Base-by-base conservation (phyloP, 2,113 vertebrate species). In the Pycnonotus jocosus region DNA sequence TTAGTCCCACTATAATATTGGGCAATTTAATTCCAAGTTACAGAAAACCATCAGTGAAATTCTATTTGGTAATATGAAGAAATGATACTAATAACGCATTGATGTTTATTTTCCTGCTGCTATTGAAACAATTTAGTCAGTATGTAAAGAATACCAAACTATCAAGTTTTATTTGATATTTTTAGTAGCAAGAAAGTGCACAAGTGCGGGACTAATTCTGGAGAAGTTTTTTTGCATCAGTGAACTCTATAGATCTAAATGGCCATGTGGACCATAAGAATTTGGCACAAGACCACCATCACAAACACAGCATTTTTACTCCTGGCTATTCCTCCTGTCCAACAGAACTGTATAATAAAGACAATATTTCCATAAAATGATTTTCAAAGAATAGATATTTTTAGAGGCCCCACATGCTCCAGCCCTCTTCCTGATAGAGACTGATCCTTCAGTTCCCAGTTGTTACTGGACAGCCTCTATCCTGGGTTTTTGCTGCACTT, bases 231-330 rank as follows among this genome's bases (percentile, higher is more conserved):
- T 19, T 8, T 33, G 27, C 19, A 57, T 14, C 10, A 38, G 27
- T 30, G 15, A 80, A 24, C 18, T 60, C 28, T 7, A 3, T 24
- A 77, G 51, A 35, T 65, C 57, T 38, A 72, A 76, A 47, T 2
- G 6, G 21, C 19, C 30, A 11, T 1, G 11, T 47, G 6, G 15
- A 65, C 15, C 1, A 1, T 12, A 35, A 30, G 11, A 44, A 69
- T 42, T 60, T 7, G 5, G 35, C 25, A 33, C 5, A 79, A 42
- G 35, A 47, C 7, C 9, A 23, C 17, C 54, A n/a, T 22, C 47
- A 50, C 3, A 60, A 80, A 42, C 3, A 14, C 6, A 72, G 9
- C 2, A 12, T 33, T 50, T 90, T 50, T 60, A 62, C 3, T 19
- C 15, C 7, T 7, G 64, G 20, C 12, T 77, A 4, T 33, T 83